These are phyloP conservation scores for Sula dactylatra DNA, from an alignment of 2,113 vertebrate genomes.

Conservation along the genomic window DNA sequence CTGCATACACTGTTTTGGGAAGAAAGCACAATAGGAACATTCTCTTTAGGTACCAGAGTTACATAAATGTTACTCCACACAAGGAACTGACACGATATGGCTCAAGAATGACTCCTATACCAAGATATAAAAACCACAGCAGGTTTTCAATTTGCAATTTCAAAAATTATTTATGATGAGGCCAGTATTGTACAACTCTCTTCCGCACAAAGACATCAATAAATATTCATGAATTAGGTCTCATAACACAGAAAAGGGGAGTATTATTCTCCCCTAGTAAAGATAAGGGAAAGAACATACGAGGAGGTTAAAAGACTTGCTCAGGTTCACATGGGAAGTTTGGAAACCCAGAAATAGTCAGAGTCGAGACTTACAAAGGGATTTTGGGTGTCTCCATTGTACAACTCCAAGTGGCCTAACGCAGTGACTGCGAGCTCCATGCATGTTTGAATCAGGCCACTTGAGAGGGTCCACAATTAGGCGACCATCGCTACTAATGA, in stretches of 20 bases:
- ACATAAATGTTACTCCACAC: not conserved
- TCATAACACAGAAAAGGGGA: not conserved
- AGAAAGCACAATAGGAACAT: not conserved
- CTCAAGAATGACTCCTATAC: not conserved
- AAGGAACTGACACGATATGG: not conserved
- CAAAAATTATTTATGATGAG: not conserved
- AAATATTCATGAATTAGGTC: not conserved
- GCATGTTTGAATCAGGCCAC: not conserved
- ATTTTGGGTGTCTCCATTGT: not conserved
- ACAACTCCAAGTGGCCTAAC: not conserved
- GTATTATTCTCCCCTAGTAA: not conserved
- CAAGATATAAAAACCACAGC: not conserved
- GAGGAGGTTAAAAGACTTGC: not conserved
- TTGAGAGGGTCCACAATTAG: not conserved
- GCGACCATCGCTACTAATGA: not conserved
- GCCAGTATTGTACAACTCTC: not conserved
- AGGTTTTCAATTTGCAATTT: not conserved
- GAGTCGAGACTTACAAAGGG: not conserved
- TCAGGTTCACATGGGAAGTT: not conserved
- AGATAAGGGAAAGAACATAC: not conserved
- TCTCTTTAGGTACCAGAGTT: not conserved
- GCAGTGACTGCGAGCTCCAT: accelerated
- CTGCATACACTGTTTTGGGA: not conserved
- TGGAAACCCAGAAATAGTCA: not conserved
- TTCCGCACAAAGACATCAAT: not conserved